Percentiles rank a stretch among this genome's conserved stretches.
Evolutionary conservation across 2,113 vertebrate genomes (phyloP).

Genomic region (Psophia crepitans): DNA sequence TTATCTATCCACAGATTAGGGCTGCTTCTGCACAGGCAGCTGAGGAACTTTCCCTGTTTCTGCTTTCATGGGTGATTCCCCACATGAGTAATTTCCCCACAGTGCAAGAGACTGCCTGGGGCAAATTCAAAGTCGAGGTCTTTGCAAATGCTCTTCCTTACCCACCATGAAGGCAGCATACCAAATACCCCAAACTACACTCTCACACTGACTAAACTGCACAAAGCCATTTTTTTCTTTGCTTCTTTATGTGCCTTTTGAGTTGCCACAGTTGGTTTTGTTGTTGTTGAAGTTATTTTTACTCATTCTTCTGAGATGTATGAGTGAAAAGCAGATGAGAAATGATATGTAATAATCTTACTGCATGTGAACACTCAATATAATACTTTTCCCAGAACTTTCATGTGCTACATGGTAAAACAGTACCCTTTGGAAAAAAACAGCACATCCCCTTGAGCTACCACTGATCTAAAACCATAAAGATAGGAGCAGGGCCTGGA

Average conservation of each 20-base stretch:
- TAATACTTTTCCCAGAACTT: neutral
- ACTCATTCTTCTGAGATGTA: neutral
- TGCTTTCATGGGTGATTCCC: neutral
- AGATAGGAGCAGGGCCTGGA: neutral
- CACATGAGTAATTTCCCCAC: neutral
- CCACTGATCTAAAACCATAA: neutral
- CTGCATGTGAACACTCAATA: neutral
- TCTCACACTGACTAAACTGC: neutral
- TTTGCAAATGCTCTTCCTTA: neutral
- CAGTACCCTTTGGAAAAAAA: neutral
- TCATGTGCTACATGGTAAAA: neutral
- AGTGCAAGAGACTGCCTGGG: fast-evolving
- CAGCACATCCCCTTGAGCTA: neutral
- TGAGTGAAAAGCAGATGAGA: neutral
- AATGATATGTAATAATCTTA: neutral
- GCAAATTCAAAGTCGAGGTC: neutral
- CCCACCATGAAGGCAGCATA: neutral
- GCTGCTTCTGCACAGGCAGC: neutral
- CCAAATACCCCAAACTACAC: neutral
- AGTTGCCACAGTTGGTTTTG: neutral
- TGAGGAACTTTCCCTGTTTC: neutral
- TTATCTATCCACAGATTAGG: neutral
- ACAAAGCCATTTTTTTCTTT: neutral
- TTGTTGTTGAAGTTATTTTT: neutral
- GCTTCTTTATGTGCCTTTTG: neutral